These are phyloP conservation scores for Drosophila basisetae DNA, from an alignment of 2,888 invertebrate species.

Conservation along the genomic window DNA sequence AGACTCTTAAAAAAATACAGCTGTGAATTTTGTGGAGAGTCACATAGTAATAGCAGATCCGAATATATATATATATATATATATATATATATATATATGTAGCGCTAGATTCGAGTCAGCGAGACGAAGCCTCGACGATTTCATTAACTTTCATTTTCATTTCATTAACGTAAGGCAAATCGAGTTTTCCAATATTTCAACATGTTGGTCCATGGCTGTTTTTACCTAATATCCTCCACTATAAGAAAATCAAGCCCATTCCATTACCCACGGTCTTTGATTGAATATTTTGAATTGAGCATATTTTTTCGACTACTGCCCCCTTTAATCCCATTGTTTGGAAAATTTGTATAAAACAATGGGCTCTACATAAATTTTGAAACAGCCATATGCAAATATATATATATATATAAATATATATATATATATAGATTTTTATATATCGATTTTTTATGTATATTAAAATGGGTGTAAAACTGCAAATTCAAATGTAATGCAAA, in stretches of 20 bases:
- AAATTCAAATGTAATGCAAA: neutral
- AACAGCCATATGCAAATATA: neutral
- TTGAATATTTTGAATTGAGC: neutral
- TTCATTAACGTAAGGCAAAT: neutral
- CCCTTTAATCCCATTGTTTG: neutral
- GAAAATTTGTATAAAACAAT: neutral
- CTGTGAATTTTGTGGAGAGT: slow-evolving; percentile 18
- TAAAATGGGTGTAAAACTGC: neutral
- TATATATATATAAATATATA: neutral
- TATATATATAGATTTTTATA: neutral
- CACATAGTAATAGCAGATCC: slow-evolving; percentile 4
- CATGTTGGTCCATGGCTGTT: neutral
- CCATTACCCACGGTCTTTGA: neutral
- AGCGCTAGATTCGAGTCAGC: neutral
- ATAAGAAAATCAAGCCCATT: neutral
- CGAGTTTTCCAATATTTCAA: neutral
- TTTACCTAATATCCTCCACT: neutral
- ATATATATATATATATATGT: slow-evolving; percentile 4
- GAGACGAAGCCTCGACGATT: neutral
- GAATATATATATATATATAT: slow-evolving; percentile 4
- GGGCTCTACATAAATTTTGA: neutral
- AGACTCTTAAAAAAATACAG: slow-evolving; percentile 29
- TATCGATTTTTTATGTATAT: neutral
- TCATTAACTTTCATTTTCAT: neutral
- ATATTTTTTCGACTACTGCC: neutral